Percentiles rank a stretch among this genome's conserved stretches.
Conservation (phyloP, 2,113 vertebrate genomes). For the Chelonoidis abingdonii region DNA sequence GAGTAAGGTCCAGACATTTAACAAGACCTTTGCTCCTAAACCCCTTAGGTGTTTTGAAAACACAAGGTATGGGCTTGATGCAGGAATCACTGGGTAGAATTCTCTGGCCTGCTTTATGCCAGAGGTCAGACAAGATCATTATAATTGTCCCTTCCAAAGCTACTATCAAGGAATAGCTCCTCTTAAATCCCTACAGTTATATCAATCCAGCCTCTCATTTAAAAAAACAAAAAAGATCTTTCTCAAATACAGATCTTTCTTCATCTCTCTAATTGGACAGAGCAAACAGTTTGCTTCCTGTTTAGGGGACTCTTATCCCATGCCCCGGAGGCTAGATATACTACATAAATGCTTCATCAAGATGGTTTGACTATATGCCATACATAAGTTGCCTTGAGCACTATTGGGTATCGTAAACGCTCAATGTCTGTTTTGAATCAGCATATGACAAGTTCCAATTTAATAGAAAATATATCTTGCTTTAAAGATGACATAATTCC, state of each 20-base stretch:
- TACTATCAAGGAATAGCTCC: background rate
- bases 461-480: conserved; percentile 53
- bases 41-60: background rate
- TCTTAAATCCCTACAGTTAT: background rate
- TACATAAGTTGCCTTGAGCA: background rate
- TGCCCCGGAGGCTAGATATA: background rate
- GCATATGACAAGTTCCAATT: conserved; percentile 40
- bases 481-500: conserved; percentile 57
- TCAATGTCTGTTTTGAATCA: background rate
- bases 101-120: background rate
- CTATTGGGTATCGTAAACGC: background rate
- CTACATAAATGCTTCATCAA: background rate
- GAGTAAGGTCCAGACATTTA: background rate
- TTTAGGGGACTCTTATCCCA: background rate
- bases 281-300: background rate
- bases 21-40: background rate
- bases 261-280: background rate
- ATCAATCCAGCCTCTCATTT: background rate
- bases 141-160: background rate
- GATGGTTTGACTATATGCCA: background rate
- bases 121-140: background rate
- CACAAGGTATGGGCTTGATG: background rate
- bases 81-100: too few species aligned
- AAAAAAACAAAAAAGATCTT: rapidly evolving
- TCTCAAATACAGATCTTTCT: background rate